A percentile compares a stretch with the other conserved stretches of the same genome.
Evolutionary conservation across 30 jellyfish, hydroid and myxozoan genomes (phyloP).

Genomic region (Phacellophora camtschatica): DNA sequence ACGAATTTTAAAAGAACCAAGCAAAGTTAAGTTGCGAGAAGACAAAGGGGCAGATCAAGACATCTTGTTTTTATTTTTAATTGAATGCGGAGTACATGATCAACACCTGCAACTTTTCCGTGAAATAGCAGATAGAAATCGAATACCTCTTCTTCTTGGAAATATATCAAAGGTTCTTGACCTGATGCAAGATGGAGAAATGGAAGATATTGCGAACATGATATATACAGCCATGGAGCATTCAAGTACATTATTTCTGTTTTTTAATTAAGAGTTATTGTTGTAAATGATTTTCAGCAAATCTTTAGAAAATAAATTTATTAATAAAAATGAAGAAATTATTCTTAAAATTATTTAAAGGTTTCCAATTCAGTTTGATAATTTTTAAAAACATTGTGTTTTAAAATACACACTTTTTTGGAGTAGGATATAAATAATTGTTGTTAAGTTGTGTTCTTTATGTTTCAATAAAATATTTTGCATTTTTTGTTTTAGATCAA

Average conservation of each 20-base stretch:
- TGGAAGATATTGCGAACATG: not conserved
- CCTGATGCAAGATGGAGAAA: not conserved
- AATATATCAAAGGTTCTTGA: not conserved
- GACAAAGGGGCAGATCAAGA: constrained; percentile 11
- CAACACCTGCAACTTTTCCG: not conserved
- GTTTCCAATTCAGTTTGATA: too few species aligned
- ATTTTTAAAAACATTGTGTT: too few species aligned
- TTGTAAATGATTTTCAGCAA: too few species aligned
- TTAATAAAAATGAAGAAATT: too few species aligned
- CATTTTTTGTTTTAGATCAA: too few species aligned
- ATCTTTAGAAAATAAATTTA: too few species aligned
- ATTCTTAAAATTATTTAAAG: too few species aligned
- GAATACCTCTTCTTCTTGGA: not conserved
- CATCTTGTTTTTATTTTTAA: not conserved
- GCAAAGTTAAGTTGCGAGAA: not conserved
- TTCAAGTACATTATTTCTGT: not conserved
- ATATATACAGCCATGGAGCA: not conserved
- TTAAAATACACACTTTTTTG: too few species aligned
- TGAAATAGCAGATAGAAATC: not conserved
- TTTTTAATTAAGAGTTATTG: too few species aligned
- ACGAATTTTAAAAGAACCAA: not conserved
- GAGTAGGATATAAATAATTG: too few species aligned
- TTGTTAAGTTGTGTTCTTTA: too few species aligned
- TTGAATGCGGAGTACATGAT: constrained; percentile 7
- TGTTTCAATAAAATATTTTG: too few species aligned